Evolutionary conservation across 1,140 invertebrate species (phyloP).

Genomic region (Lepidotrigona ventralis): DNA sequence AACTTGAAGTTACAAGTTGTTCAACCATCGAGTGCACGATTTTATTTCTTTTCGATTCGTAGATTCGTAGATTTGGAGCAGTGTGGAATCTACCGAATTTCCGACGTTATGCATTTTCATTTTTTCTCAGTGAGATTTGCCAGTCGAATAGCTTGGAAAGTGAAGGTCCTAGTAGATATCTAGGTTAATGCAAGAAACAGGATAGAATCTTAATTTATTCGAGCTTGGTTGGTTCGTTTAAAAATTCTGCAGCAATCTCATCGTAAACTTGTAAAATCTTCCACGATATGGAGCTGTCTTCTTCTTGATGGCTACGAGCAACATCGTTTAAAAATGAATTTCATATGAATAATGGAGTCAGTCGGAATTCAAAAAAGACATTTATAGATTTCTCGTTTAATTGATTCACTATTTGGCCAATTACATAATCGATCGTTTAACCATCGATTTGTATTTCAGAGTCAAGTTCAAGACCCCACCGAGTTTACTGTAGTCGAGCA

Average conservation of each 20-base stretch:
- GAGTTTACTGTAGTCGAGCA: slow-evolving; percentile 8
- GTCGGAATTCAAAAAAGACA: slow-evolving; percentile 1
- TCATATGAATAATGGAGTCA: not conserved
- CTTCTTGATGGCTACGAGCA: not conserved
- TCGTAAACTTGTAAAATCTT: not conserved
- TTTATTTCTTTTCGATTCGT: too few species aligned
- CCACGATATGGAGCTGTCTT: not conserved
- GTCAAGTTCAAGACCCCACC: not conserved
- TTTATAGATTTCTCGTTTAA: slow-evolving; percentile 28
- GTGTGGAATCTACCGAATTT: too few species aligned
- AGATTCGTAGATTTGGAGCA: too few species aligned
- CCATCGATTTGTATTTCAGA: not conserved
- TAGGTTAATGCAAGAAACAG: not conserved
- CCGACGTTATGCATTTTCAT: too few species aligned
- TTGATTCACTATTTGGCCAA: slow-evolving; percentile 24
- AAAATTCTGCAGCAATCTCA: not conserved
- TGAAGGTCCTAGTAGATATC: too few species aligned
- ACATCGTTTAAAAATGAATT: not conserved
- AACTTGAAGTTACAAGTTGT: not conserved
- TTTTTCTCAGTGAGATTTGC: accelerated
- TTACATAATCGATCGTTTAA: slow-evolving; percentile 21
- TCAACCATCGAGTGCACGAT: too few species aligned
- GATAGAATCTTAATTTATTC: accelerated
- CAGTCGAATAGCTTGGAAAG: accelerated
- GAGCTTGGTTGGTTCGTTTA: too few species aligned